Evolutionary conservation across 2,888 invertebrate species (phyloP), one percentile per base, ranked within the genome.

Genomic region (Gryllus longicercus): DNA sequence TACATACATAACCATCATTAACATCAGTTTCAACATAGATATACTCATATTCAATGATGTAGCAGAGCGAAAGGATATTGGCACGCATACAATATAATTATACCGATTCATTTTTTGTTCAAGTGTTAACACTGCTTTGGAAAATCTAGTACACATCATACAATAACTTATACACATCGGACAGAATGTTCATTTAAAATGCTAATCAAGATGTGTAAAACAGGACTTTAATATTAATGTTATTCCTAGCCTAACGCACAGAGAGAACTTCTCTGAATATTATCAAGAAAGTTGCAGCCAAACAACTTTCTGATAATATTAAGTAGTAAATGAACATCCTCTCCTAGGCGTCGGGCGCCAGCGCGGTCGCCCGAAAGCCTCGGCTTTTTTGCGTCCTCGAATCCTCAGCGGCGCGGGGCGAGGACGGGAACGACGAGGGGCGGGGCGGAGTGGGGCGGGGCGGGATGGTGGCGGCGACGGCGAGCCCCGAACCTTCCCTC

Each of bases 261-360:
- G 63, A 63, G 63, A 63, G 16, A 63, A 63, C 63, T 63, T n/a
- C n/a, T 63, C n/a, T 63, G 63, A 63, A 63, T 63, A 63, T 63
- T 63, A 63, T 63, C 63, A 63, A 63, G 63, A 63, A 63, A 63
- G 63, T 63, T 63, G 63, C n/a, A n/a, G 63, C 63, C 63, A 63
- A 63, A 63, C 63, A 63, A 63, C 63, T 63, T 63, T n/a, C 63
- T 18, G 63, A 63, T 63, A n/a, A 63, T 63, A 63, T 18, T 63
- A 14, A 63, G 63, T 63, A 14, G n/a, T 63, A 63, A 63, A 63
- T n/a, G 63, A 63, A 63, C 63, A 63, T 63, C n/a, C 63, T 63
- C 63, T 38, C 38, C 38, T 38, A 38, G 38, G 38, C 38, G 38
- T 8, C 38, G 8, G 38, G 8, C 38, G 38, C 38, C 38, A 38